A percentile compares a stretch with the other conserved stretches of the same genome.
Evolutionary conservation across 2,797 vertebrate species (phyloP).

Genomic region (Mus spretus): DNA sequence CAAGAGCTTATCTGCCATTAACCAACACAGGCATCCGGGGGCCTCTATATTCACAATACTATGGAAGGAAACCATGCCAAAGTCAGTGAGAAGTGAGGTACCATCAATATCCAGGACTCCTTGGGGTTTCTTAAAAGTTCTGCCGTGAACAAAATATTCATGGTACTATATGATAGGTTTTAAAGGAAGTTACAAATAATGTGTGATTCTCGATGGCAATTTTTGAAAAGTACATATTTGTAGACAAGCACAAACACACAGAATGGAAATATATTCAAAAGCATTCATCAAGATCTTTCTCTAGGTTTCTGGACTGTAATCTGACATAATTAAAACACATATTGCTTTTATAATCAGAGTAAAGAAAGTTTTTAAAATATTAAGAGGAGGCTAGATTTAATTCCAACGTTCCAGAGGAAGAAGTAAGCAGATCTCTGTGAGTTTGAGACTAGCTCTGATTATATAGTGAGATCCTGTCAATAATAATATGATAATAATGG

Average conservation of each 20-base stretch:
- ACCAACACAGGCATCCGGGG: neutral
- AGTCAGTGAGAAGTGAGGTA: neutral
- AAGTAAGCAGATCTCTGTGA: neutral
- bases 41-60: neutral
- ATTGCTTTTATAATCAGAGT: neutral
- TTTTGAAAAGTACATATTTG: conserved; percentile 3
- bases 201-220: neutral
- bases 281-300: neutral
- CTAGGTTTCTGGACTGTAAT: neutral
- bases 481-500: neutral
- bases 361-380: neutral
- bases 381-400: neutral
- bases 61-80: accelerated
- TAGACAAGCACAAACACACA: neutral
- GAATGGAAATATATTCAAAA: neutral
- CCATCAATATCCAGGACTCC: neutral
- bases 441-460: neutral
- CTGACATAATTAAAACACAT: neutral
- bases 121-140: neutral
- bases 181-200: neutral
- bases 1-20: neutral
- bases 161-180: conserved; percentile 25
- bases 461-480: neutral
- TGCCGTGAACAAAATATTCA: neutral
- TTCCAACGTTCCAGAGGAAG: neutral